phyloP scores from a whole-genome alignment of 53 echinoderm and acorn worm genomes.

The Antedon mediterranea region DNA sequence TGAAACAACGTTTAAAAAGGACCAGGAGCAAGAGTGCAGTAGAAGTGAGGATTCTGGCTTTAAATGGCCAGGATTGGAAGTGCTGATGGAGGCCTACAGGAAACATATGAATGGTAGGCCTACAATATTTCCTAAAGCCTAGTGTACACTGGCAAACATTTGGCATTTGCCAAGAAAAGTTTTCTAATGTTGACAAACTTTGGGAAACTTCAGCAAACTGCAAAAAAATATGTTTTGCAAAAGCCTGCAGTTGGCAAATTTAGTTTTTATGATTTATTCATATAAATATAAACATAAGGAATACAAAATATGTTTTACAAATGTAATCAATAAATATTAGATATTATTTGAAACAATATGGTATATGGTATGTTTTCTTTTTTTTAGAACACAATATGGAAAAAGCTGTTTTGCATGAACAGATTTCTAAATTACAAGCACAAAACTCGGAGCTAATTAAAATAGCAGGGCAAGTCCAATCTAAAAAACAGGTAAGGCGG shows the following conservation, averaged over 20 bases:
- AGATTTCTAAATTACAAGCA: constrained; percentile 53
- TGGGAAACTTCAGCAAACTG: too few relatives aligned
- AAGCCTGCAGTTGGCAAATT: too few relatives aligned
- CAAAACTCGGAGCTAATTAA: constrained; percentile 60
- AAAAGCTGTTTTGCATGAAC: constrained; percentile 53
- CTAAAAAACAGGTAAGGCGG: constrained; percentile 66
- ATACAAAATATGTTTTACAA: too few relatives aligned
- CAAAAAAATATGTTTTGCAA: too few relatives aligned
- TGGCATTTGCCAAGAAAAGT: too few relatives aligned
- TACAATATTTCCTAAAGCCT: too few relatives aligned
- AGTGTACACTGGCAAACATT: too few relatives aligned
- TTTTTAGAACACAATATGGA: constrained; percentile 71
- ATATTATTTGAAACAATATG: neutral
- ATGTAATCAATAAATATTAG: too few relatives aligned
- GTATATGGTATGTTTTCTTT: neutral
- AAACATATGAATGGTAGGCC: constrained; percentile 81
- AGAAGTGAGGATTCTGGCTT: neutral
- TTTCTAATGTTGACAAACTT: too few relatives aligned
- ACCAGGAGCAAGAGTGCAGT: neutral
- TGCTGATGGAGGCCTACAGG: constrained; percentile 75
- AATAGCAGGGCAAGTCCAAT: constrained; percentile 50
- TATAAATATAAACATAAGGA: too few relatives aligned
- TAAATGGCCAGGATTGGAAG: constrained; percentile 88
- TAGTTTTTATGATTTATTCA: too few relatives aligned
- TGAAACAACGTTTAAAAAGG: neutral